These are phyloP conservation scores for Hassar affinis DNA, from an alignment of 2,113 vertebrate genomes.

Conservation along the genomic window DNA sequence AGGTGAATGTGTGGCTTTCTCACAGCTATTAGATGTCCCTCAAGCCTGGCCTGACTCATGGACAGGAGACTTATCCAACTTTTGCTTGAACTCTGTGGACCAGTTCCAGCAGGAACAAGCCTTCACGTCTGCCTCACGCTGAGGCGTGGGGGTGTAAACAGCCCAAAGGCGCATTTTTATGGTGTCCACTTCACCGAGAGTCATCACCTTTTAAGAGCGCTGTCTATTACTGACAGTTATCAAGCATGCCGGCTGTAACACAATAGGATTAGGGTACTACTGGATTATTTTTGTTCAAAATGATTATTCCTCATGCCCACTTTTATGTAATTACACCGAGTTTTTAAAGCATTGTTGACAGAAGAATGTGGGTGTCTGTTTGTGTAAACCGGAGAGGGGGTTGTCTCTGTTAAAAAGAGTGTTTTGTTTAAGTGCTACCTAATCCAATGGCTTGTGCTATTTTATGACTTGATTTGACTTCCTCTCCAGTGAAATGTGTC, in stretches of 20 bases:
- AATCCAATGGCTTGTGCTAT: slow-evolving; percentile 59
- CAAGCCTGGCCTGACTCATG: slow-evolving; percentile 49
- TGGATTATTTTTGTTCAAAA: slow-evolving; percentile 19
- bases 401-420: slow-evolving; percentile 59
- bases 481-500: slow-evolving; percentile 60
- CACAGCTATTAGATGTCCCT: slow-evolving; percentile 49
- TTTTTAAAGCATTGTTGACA: slow-evolving; percentile 68
- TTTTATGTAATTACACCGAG: slow-evolving; percentile 42
- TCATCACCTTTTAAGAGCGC: neutral
- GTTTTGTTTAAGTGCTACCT: slow-evolving; percentile 69
- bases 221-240: neutral
- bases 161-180: slow-evolving; percentile 1
- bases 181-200: neutral
- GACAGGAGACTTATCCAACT: slow-evolving; percentile 47
- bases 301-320: slow-evolving; percentile 1
- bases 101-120: neutral
- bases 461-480: slow-evolving; percentile 68
- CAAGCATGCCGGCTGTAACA: neutral
- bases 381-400: slow-evolving; percentile 51
- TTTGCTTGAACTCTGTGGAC: slow-evolving; percentile 20
- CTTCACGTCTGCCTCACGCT: neutral
- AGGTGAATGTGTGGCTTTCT: neutral
- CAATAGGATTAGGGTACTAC: slow-evolving; percentile 16
- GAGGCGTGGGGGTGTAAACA: neutral
- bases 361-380: slow-evolving; percentile 61